Evolutionary conservation across 1,140 invertebrate species (phyloP), one percentile per base, ranked within the genome.

Genomic region (Aporrectodea caliginosa): DNA sequence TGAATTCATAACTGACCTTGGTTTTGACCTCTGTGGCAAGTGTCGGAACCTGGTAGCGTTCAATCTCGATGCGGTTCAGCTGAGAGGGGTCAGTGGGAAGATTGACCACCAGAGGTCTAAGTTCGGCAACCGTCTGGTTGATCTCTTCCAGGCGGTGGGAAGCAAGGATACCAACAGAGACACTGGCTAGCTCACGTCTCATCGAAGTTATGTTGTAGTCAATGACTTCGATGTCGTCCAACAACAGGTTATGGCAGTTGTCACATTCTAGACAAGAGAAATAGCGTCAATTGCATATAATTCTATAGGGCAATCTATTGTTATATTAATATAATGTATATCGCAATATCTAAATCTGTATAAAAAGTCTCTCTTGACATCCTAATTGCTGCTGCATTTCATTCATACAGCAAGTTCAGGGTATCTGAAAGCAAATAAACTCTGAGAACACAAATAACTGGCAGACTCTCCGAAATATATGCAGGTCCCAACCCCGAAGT

Each of bases 201-300:
- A 93, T 92, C 73, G 91, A 89, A 30, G 94, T 91, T 12, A 91
- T 82, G 72, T 86, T 85, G 16, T 84, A 82, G 22, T 90, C 86
- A 27, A 98, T 84, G n/a, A 91, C 88, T 84, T 97, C 94, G 0
- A 95, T 93, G 0, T 93, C 93, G 88, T 98, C 93, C 0, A 98
- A 85, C 1, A 98, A 90, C 73, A 93, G 92, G 84, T 97, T 93
- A 0, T 93, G 93, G 86, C 97, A 98, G 27, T 92, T 92, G 87
- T 95, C 94, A 87, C 97, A 99, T 81, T 93, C 91, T 84, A 27
- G 27, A 68, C 27, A 16, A 76, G 22, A 73, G 2, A 2, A 30
- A 68, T 27, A 29, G n/a, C n/a, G n/a, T n/a, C n/a, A n/a, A n/a
- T n/a, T n/a, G n/a, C n/a, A n/a, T n/a, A n/a, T n/a, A n/a, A n/a